Conservation (phyloP, 2,797 vertebrate genomes). For the Zenarchopterus dispar region DNA sequence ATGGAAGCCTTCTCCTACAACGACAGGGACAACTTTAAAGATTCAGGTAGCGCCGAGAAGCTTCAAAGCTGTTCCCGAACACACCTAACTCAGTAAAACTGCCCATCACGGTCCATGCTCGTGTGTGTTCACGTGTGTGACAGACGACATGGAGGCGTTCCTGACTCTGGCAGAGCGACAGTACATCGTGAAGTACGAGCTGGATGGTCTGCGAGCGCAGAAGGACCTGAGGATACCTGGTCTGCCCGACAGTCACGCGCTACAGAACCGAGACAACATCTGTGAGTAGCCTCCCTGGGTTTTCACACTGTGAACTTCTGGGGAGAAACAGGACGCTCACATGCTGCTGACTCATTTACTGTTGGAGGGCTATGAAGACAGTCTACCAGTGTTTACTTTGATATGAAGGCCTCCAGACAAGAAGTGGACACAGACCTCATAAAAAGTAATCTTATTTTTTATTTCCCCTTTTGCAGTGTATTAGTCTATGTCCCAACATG, state of each 20-base stretch:
- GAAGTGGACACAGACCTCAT: no score
- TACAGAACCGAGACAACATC: conserved; percentile 78
- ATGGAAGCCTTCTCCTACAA: conserved; percentile 81
- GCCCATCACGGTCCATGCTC: no score
- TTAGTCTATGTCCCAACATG: no score
- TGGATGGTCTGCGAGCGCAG: conserved; percentile 78
- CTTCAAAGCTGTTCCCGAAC: background rate
- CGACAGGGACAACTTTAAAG: conserved; percentile 77
- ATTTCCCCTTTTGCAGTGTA: no score
- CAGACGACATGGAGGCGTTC: conserved; percentile 83
- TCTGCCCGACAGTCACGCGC: conserved; percentile 55
- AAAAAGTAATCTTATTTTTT: no score
- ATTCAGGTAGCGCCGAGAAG: conserved; percentile 69
- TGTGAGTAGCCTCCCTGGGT: conserved; percentile 71
- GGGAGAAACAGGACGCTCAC: conserved; percentile 1
- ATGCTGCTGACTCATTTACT: background rate
- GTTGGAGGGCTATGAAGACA: background rate
- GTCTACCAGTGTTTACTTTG: background rate
- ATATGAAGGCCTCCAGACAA: no score
- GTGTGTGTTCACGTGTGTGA: background rate
- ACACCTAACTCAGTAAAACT: no score
- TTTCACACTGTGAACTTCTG: background rate
- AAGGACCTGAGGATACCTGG: conserved; percentile 81
- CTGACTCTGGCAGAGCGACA: conserved; percentile 84
- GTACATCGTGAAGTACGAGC: conserved; percentile 81